A percentile compares a stretch with the other conserved stretches of the same genome.
Conservation (phyloP, 2,888 invertebrate genomes). For the Leptopilina drosophilae region DNA sequence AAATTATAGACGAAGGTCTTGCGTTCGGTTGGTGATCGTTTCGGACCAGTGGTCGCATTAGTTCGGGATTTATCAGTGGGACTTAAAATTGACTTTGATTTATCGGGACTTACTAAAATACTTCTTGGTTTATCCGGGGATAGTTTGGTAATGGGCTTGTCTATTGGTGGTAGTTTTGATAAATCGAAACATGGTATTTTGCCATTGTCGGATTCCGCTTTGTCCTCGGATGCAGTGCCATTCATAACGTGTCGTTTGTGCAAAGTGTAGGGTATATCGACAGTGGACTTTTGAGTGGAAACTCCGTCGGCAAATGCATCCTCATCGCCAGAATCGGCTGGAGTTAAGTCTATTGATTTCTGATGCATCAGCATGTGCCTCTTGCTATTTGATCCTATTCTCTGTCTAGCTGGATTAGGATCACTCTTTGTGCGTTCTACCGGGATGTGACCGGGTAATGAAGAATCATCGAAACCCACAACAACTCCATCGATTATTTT, state of each 20-base stretch:
- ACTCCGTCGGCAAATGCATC: slow-evolving; percentile 83
- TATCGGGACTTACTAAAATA: slow-evolving; percentile 65
- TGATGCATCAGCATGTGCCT: slow-evolving; percentile 90
- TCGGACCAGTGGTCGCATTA: slow-evolving; percentile 66
- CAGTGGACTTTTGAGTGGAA: slow-evolving; percentile 75
- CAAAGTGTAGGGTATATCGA: slow-evolving; percentile 89
- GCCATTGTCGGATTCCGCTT: slow-evolving; percentile 71
- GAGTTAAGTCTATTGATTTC: slow-evolving; percentile 90
- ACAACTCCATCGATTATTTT: slow-evolving; percentile 78
- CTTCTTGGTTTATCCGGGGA: slow-evolving; percentile 77
- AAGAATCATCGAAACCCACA: slow-evolving; percentile 70
- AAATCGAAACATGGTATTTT: slow-evolving; percentile 70
- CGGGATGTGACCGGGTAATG: slow-evolving; percentile 79
- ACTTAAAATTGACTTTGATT: slow-evolving; percentile 66
- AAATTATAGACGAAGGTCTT: slow-evolving; percentile 59
- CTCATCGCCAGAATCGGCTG: slow-evolving; percentile 91
- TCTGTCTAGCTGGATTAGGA: slow-evolving; percentile 87
- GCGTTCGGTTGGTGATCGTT: slow-evolving; percentile 69
- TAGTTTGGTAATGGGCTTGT: slow-evolving; percentile 56
- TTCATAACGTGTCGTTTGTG: slow-evolving; percentile 92
- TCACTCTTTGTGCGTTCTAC: slow-evolving; percentile 92
- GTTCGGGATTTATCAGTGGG: slow-evolving; percentile 67
- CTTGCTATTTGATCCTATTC: slow-evolving; percentile 85
- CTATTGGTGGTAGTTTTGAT: slow-evolving; percentile 65
- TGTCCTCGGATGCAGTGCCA: slow-evolving; percentile 82